Evolutionary conservation across 1,140 invertebrate species (phyloP), one percentile per base, ranked within the genome.

Genomic region (Tribolium castaneum): DNA sequence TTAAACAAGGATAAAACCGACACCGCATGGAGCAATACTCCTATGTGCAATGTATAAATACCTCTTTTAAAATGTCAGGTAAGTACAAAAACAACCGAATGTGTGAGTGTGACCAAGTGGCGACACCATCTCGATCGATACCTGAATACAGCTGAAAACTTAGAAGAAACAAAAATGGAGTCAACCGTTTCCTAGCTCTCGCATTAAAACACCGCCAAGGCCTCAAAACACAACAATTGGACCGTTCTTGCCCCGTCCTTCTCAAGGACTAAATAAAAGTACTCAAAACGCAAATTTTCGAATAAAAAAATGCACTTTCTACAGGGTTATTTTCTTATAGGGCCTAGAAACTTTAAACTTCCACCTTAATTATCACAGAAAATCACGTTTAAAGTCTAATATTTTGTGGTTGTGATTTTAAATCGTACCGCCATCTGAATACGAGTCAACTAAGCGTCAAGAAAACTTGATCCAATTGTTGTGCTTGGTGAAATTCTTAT

Each of bases 71-170:
- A 78, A 77, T 81, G 77, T 77, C 78, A 77, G 72, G 70, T 79
- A 81, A 81, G 73, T 81, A 83, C 79, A 83, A 81, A 80, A 80
- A 81, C 80, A 76, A 76, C 74, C 45, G 75, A 80, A 66, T 66
- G 80, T 70, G 81, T 74, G 76, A 75, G 76, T 76, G 73, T 50
- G 62, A 66, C 66, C 75, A 77, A 70, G 75, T 76, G 75, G 59
- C 75, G 75, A 77, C 25, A 66, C 59, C 59, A 66, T 66, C 59
- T 66, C 59, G 59, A 66, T 66, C 59, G 59, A 66, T 66, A 62
- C 56, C 56, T 76, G 59, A 76, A 76, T 66, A 77, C 75, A 77
- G 82, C 82, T 83, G 82, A 83, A 83, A 83, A 83, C 81, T 82
- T 75, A 83, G 76, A 82, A 82, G 79, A 80, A 77, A 78, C 80